Conservation (phyloP, 2,888 invertebrate species). For the Malthinus seriepunctatus region DNA sequence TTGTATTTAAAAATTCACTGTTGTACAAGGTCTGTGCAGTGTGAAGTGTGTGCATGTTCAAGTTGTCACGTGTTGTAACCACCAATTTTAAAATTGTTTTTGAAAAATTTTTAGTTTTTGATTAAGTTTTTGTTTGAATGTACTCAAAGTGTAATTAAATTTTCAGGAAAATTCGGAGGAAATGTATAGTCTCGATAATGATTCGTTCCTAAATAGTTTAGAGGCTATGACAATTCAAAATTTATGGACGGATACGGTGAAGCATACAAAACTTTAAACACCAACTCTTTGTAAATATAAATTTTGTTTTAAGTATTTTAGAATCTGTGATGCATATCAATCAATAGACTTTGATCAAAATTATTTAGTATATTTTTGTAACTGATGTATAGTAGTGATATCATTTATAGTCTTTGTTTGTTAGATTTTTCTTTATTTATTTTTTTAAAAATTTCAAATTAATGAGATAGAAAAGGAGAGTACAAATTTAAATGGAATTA, state of each 20-base stretch:
- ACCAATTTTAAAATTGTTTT: too few relatives aligned
- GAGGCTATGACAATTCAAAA: conserved; percentile 95
- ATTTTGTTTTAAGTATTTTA: conserved; percentile 47
- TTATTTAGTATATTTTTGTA: conserved; percentile 30
- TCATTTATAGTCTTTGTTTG: conserved; percentile 18
- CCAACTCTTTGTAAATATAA: conserved; percentile 18
- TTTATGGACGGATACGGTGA: conserved; percentile 91
- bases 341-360: conserved; percentile 36
- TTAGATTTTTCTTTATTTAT: conserved; percentile 19
- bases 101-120: conserved; percentile 8
- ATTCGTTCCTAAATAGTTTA: conserved; percentile 89
- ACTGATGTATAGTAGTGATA: conserved; percentile 27
- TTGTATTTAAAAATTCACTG: too few relatives aligned
- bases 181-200: conserved; percentile 93
- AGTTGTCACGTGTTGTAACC: too few relatives aligned
- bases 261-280: conserved; percentile 81
- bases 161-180: conserved; percentile 90
- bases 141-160: conserved; percentile 30
- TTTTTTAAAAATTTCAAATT: conserved; percentile 12
- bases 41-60: too few relatives aligned
- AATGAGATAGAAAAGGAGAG: neutral
- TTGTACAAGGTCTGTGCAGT: too few relatives aligned
- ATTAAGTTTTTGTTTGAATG: neutral
- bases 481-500: neutral
- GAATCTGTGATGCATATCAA: conserved; percentile 54